Evolutionary conservation across 2,113 vertebrate genomes (phyloP).

Genomic region (Chascanopsetta lugubris): DNA sequence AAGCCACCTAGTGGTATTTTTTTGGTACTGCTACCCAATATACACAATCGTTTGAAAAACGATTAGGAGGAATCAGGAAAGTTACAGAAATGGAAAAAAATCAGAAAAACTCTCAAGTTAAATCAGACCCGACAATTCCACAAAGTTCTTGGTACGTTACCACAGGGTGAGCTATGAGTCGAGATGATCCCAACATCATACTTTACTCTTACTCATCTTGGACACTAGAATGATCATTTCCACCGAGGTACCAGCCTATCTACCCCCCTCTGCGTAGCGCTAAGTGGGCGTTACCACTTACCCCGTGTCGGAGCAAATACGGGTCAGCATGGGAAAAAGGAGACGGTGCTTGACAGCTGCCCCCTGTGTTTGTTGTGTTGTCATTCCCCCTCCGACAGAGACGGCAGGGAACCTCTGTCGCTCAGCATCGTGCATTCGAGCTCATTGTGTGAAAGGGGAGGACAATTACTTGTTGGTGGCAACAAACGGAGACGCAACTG

Average conservation of each 20-base stretch:
- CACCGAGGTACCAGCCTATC: background rate
- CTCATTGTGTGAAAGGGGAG: background rate
- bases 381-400: slow-evolving; percentile 35
- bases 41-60: no score
- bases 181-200: background rate
- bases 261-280: background rate
- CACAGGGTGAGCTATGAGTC: background rate
- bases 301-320: slow-evolving; percentile 9
- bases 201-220: background rate
- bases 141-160: slow-evolving; percentile 6
- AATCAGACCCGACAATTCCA: no score
- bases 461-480: background rate
- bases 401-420: background rate
- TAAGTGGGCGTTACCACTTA: slow-evolving; percentile 28
- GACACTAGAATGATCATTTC: background rate
- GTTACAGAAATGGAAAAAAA: no score
- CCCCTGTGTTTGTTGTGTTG: slow-evolving; percentile 19
- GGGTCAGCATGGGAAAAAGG: slow-evolving; percentile 21
- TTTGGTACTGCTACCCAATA: background rate
- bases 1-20: background rate
- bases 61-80: no score
- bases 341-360: slow-evolving; percentile 31
- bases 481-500: background rate
- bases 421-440: background rate
- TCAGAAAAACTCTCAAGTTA: no score